Conservation (phyloP, 2,797 vertebrate genomes). For the Hydrolagus colliei region DNA sequence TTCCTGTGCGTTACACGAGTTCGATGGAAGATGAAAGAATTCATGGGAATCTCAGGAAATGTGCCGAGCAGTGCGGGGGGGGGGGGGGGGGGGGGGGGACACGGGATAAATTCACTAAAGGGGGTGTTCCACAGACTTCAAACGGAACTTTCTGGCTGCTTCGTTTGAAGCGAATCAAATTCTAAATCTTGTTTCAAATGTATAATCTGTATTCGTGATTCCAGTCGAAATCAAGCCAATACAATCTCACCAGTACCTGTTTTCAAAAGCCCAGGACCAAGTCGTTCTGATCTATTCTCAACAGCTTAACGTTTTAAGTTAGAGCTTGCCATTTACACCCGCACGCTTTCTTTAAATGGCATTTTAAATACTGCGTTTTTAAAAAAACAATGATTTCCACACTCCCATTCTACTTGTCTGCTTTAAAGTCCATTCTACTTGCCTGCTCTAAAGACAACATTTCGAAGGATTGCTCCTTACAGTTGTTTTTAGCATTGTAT, state of each 20-base stretch:
- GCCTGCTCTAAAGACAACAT: no score
- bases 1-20: background rate
- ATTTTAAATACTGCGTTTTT: conserved; percentile 1
- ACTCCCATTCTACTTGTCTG: background rate
- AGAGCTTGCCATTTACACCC: background rate
- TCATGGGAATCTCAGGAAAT: background rate
- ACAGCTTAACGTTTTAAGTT: background rate
- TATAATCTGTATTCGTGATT: background rate
- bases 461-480: no score
- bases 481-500: no score
- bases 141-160: background rate
- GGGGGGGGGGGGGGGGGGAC: no score
- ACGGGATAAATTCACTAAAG: background rate
- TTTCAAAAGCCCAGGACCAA: background rate
- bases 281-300: no score
- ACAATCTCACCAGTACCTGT: background rate
- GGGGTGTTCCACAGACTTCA: no score
- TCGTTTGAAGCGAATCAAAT: conserved; percentile 11
- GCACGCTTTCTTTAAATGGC: background rate
- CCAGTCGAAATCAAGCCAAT: background rate
- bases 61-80: background rate
- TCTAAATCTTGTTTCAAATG: background rate
- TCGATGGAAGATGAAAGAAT: background rate
- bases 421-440: background rate
- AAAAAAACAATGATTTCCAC: background rate